These are phyloP conservation scores for Conus betulinus DNA, from an alignment of 1,140 invertebrate genomes.

Conservation along the genomic window DNA sequence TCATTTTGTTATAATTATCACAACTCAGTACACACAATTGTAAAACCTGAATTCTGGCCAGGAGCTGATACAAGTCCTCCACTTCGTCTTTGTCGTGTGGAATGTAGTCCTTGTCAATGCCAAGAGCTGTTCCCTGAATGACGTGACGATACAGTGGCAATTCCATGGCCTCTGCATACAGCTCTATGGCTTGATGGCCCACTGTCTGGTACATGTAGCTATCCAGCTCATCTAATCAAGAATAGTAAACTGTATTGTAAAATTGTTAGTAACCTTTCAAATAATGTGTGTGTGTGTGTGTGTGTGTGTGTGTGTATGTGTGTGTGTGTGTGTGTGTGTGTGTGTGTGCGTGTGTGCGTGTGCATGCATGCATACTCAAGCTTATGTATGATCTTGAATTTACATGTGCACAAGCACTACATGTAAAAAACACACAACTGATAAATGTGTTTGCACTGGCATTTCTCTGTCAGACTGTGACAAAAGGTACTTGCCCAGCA, in stretches of 20 bases:
- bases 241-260: background rate
- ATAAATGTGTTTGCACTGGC: background rate
- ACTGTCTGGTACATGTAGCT: slow-evolving; percentile 99
- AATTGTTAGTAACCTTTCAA: too few species aligned
- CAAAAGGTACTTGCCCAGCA: too few species aligned
- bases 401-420: background rate
- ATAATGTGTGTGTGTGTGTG: too few species aligned
- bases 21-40: background rate
- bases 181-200: slow-evolving; percentile 93
- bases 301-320: too few species aligned
- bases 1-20: background rate
- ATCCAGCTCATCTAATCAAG: slow-evolving; percentile 90
- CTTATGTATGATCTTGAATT: background rate
- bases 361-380: background rate
- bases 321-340: too few species aligned
- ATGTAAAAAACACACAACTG: background rate
- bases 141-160: slow-evolving; percentile 89
- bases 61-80: slow-evolving; percentile 95
- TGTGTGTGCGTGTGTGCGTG: too few species aligned
- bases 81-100: slow-evolving; percentile 94
- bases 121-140: slow-evolving; percentile 88
- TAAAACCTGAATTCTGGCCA: slow-evolving; percentile 87
- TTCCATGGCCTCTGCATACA: slow-evolving; percentile 94
- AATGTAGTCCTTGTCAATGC: slow-evolving; percentile 87
- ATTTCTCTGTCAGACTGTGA: background rate